Evolutionary conservation across 2,797 vertebrate species (phyloP).

Genomic region (Sebastes matsubarae): DNA sequence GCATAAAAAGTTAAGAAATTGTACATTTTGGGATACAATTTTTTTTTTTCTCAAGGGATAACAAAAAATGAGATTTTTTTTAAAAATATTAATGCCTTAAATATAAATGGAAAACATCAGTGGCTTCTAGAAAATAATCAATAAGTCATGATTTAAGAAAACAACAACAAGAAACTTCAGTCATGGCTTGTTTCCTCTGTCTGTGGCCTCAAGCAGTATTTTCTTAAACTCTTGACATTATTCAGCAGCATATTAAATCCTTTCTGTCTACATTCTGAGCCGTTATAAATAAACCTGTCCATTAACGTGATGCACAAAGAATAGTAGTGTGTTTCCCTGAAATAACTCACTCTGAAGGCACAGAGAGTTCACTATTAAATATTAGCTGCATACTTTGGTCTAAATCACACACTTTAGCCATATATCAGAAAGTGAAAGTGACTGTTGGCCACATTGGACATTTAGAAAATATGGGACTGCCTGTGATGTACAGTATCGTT

Average conservation of each 20-base stretch:
- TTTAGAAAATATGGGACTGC: slow-evolving; percentile 27
- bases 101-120: not conserved
- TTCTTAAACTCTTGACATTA: not conserved
- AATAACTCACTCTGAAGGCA: slow-evolving; percentile 4
- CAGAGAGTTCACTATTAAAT: not conserved
- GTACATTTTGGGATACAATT: not conserved
- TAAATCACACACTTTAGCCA: not conserved
- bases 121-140: not conserved
- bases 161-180: not conserved
- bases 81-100: not conserved
- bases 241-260: not conserved
- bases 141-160: not conserved
- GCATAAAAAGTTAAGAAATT: not conserved
- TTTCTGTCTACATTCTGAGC: slow-evolving; percentile 1
- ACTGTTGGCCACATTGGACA: not conserved
- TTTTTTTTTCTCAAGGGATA: not conserved
- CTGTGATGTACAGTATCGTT: slow-evolving; percentile 39
- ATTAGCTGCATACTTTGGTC: slow-evolving; percentile 7
- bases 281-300: slow-evolving; percentile 20
- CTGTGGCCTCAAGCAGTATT: not conserved
- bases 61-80: not conserved
- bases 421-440: slow-evolving; percentile 15
- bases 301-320: not conserved
- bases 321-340: not conserved
- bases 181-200: not conserved